Evolutionary conservation across 2,888 invertebrate genomes (phyloP).

Genomic region (Drosophila kokeensis): DNA sequence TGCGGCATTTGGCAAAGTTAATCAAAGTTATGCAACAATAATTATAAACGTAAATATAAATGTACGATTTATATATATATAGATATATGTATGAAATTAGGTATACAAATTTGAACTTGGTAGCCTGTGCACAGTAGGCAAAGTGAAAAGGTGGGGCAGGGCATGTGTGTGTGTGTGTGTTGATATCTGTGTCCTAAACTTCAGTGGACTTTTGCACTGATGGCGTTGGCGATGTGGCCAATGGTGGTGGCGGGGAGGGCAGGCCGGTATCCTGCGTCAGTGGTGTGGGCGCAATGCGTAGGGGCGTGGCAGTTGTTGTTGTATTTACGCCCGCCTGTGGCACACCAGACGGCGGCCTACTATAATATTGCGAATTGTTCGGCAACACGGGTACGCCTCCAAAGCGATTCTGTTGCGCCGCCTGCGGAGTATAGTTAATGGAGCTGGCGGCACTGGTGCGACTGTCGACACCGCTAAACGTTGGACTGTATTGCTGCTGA

Average conservation of each 20-base stretch:
- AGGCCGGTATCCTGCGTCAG: constrained; percentile 84
- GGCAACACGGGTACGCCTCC: constrained; percentile 84
- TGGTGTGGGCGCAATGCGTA: constrained; percentile 68
- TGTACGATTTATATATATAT: constrained; percentile 10
- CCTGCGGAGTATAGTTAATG: constrained; percentile 79
- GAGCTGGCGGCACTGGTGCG: constrained; percentile 82
- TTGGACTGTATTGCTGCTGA: constrained; percentile 84
- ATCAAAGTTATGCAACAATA: constrained; percentile 42
- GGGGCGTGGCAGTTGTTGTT: constrained; percentile 46
- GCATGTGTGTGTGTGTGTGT: constrained; percentile 14
- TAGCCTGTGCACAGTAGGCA: constrained; percentile 61
- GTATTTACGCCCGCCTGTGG: constrained; percentile 43
- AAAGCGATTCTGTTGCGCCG: constrained; percentile 79
- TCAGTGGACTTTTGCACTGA: constrained; percentile 84
- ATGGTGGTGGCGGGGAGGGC: constrained; percentile 80
- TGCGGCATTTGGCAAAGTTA: constrained; percentile 36
- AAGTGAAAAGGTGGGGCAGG: constrained; percentile 10
- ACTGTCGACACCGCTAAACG: constrained; percentile 84
- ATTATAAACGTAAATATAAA: constrained; percentile 36
- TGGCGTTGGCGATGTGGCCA: constrained; percentile 84
- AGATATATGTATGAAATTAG: constrained; percentile 46
- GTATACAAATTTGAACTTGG: constrained; percentile 77
- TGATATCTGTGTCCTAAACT: constrained; percentile 73
- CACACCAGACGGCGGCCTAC: constrained; percentile 73
- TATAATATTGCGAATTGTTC: constrained; percentile 81